phyloP scores from a whole-genome alignment of 2,113 vertebrate species.

The Trichechus manatus region DNA sequence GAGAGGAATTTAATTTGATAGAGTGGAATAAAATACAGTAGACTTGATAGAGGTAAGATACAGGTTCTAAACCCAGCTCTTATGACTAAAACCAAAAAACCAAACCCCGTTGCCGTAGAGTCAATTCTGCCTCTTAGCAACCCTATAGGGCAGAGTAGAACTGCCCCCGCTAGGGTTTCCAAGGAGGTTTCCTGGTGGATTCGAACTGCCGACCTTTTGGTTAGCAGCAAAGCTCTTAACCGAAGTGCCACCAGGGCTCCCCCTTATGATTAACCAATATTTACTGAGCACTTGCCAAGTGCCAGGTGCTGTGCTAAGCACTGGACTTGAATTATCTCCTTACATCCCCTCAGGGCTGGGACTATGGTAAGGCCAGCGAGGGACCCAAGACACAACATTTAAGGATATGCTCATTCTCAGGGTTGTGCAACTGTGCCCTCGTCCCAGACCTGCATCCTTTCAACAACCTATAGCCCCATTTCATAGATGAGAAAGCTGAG shows the following conservation, averaged over 20 bases:
- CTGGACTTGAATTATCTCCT: background rate
- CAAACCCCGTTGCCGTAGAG: too few relatives aligned
- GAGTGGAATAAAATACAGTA: background rate
- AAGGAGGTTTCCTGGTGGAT: too few relatives aligned
- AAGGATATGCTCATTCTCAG: background rate
- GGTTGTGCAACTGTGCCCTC: background rate
- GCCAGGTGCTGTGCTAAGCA: background rate
- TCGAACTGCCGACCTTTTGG: too few relatives aligned
- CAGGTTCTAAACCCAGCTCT: background rate
- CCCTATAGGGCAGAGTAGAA: too few relatives aligned
- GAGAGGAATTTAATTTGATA: background rate
- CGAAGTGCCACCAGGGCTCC: too few relatives aligned
- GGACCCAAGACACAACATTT: too few relatives aligned
- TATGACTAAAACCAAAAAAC: too few relatives aligned
- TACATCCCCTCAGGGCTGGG: background rate
- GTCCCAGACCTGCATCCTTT: background rate
- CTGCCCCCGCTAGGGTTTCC: too few relatives aligned
- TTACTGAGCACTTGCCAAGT: background rate
- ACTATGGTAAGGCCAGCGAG: background rate
- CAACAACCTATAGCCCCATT: background rate
- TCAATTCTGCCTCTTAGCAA: too few relatives aligned
- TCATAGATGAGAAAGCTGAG: slow-evolving; percentile 19
- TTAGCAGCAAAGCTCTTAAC: too few relatives aligned
- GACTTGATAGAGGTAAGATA: background rate
- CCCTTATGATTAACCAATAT: background rate